These are phyloP conservation scores for Pseudochirops corinnae DNA, from an alignment of 2,797 vertebrate genomes.

Conservation along the genomic window DNA sequence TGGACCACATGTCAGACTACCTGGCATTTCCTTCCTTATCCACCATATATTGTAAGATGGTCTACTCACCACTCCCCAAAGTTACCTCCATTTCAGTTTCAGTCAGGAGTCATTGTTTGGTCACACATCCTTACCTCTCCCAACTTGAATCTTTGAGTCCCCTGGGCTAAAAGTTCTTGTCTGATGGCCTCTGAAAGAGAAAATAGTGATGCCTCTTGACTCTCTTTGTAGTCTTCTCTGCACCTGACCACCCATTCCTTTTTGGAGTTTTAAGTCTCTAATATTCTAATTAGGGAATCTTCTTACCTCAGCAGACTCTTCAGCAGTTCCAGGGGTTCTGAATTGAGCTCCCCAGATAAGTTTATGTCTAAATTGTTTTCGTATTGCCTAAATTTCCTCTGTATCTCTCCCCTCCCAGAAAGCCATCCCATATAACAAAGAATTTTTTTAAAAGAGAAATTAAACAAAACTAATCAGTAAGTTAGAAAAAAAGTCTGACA, in stretches of 20 bases:
- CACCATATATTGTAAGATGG: neutral
- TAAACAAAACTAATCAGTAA: too few relatives aligned
- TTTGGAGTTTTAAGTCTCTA: neutral
- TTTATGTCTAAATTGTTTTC: too few relatives aligned
- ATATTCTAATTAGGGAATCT: neutral
- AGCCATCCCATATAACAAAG: too few relatives aligned
- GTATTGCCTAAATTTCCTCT: too few relatives aligned
- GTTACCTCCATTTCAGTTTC: neutral
- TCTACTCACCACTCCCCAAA: neutral
- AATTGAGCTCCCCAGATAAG: too few relatives aligned
- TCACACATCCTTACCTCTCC: neutral
- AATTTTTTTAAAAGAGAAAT: too few relatives aligned
- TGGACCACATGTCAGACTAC: neutral
- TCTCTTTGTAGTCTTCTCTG: neutral
- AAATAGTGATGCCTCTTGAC: neutral
- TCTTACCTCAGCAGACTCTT: neutral
- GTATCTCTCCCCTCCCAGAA: too few relatives aligned
- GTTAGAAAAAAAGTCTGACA: too few relatives aligned
- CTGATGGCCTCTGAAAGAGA: neutral
- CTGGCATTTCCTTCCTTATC: neutral
- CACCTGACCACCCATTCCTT: neutral
- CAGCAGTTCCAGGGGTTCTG: neutral
- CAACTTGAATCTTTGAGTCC: neutral
- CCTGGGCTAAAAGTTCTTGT: neutral
- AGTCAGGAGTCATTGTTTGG: neutral